Conservation (phyloP, 2,113 vertebrate genomes). For the Cathartes aura region DNA sequence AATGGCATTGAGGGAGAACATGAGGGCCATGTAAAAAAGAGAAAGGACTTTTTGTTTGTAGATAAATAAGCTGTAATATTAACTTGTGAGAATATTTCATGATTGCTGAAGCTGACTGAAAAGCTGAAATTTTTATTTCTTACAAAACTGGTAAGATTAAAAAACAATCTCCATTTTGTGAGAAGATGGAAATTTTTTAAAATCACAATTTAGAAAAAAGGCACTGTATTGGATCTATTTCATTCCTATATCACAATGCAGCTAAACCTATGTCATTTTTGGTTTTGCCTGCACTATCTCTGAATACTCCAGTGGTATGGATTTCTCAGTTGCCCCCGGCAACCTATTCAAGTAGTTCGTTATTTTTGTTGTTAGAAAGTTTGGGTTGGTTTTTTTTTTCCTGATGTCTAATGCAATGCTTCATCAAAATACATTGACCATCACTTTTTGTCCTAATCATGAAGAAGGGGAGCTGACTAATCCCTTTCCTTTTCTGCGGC, state of each 20-base stretch:
- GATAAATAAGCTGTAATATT: neutral
- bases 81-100: neutral
- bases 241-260: neutral
- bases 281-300: neutral
- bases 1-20: neutral
- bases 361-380: neutral
- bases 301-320: neutral
- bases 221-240: neutral
- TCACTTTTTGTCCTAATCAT: neutral
- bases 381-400: neutral
- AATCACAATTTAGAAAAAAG: neutral
- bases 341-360: neutral
- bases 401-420: neutral
- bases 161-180: neutral
- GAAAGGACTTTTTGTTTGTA: neutral
- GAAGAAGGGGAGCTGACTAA: neutral
- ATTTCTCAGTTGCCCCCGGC: neutral
- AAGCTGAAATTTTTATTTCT: neutral
- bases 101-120: neutral
- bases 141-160: neutral
- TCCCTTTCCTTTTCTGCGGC: neutral
- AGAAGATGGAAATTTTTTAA: neutral
- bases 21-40: neutral
- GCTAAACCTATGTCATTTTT: accelerated
- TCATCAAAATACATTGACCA: neutral